Percentiles rank a stretch among this genome's conserved stretches.
phyloP scores from a whole-genome alignment of 2,797 vertebrate species.

The Octomys mimax region DNA sequence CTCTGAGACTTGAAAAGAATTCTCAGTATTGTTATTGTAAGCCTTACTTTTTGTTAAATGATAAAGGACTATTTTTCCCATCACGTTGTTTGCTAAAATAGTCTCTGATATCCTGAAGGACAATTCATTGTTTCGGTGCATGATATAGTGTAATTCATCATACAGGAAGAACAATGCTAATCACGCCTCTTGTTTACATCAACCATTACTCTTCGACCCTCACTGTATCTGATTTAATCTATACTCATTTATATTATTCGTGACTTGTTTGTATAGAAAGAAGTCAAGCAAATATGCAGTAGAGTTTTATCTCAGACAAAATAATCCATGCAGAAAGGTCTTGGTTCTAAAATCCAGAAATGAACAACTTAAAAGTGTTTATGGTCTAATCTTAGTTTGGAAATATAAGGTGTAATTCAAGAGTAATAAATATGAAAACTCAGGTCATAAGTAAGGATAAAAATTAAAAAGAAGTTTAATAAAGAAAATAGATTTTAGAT shows the following conservation, averaged over 20 bases:
- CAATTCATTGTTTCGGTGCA: constrained; percentile 89
- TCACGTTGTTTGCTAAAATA: constrained; percentile 86
- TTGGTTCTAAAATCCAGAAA: constrained; percentile 23
- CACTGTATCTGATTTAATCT: constrained; percentile 92
- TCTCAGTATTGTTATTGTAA: constrained; percentile 66
- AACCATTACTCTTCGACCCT: constrained; percentile 91
- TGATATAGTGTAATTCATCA: constrained; percentile 92
- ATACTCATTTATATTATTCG: constrained; percentile 93
- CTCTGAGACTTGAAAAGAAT: constrained; percentile 70
- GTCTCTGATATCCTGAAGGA: constrained; percentile 91
- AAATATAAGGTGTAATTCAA: constrained; percentile 16
- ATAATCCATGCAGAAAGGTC: not conserved
- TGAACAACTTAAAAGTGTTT: constrained; percentile 29
- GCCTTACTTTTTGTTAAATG: constrained; percentile 75
- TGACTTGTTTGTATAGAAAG: constrained; percentile 89
- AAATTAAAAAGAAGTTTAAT: constrained; percentile 57
- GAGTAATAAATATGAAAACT: constrained; percentile 17
- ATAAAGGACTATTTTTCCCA: constrained; percentile 80
- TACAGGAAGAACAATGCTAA: constrained; percentile 91
- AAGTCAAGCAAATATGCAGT: constrained; percentile 71
- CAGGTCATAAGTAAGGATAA: not conserved
- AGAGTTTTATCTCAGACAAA: constrained; percentile 42
- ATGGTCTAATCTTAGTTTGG: constrained; percentile 11
- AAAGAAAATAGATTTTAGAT: constrained; percentile 10
- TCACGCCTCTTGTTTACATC: constrained; percentile 89